Evolutionary conservation across 2,888 invertebrate genomes (phyloP).

Genomic region (Balanococcus diminutus): DNA sequence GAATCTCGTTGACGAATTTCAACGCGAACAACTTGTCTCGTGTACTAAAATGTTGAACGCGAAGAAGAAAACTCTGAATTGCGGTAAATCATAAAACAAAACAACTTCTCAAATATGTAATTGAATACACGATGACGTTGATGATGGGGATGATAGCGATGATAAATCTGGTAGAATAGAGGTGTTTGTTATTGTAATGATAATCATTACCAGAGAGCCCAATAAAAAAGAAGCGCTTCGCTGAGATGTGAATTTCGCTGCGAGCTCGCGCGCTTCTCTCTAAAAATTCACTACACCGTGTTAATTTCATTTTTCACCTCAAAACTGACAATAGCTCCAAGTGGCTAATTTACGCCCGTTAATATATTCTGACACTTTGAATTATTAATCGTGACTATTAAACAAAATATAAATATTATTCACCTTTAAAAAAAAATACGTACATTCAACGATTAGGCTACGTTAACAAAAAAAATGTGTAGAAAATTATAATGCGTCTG

Average conservation of each 20-base stretch:
- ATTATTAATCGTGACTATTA: conserved; percentile 25
- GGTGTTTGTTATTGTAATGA: conserved; percentile 27
- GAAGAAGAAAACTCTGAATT: background rate
- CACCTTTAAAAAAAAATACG: background rate
- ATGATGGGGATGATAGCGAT: conserved; percentile 34
- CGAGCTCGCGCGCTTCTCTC: background rate
- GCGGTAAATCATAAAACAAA: conserved; percentile 32
- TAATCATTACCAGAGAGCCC: conserved; percentile 20
- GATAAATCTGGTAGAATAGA: conserved; percentile 25
- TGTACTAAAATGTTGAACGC: background rate
- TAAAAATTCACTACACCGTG: background rate
- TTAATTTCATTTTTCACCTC: conserved; percentile 5
- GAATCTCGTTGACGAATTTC: conserved; percentile 32
- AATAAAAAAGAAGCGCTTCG: background rate
- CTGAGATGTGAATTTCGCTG: conserved; percentile 1
- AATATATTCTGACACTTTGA: conserved; percentile 34
- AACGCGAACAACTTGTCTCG: conserved; percentile 19
- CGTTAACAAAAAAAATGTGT: too few species aligned
- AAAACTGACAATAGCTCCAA: conserved; percentile 32
- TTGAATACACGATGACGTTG: conserved; percentile 13
- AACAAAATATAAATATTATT: conserved; percentile 12
- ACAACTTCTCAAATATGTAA: conserved; percentile 37
- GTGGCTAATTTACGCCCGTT: conserved; percentile 29
- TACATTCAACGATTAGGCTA: background rate
- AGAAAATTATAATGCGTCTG: background rate